Percentiles rank a stretch among this genome's conserved stretches.
These are phyloP conservation scores for Dendroctonus ponderosae DNA, from an alignment of 1,140 invertebrate genomes.

Conservation along the genomic window DNA sequence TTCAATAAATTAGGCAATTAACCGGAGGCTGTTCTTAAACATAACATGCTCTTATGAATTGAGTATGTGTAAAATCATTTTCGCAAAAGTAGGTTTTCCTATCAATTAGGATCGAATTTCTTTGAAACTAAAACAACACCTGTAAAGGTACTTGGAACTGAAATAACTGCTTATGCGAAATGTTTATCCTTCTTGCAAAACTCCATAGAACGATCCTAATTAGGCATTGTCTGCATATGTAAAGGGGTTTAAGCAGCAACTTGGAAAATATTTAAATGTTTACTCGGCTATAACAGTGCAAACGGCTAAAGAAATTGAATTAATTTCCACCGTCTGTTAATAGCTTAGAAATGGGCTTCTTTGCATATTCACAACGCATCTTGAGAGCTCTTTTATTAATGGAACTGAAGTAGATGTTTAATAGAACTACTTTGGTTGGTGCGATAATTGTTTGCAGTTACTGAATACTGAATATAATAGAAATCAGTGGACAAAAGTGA, in stretches of 20 bases:
- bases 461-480: no score
- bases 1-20: no score
- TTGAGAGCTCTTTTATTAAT: neutral
- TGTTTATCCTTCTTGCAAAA: slow-evolving; percentile 16
- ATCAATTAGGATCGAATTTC: no score
- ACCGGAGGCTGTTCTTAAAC: no score
- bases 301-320: neutral
- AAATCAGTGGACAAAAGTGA: no score
- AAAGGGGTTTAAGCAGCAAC: slow-evolving; percentile 9
- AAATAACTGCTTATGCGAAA: slow-evolving; percentile 15
- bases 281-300: neutral
- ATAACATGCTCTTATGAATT: no score
- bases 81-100: no score
- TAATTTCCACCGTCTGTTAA: slow-evolving; percentile 4
- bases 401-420: no score
- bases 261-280: slow-evolving; percentile 20
- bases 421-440: no score
- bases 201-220: slow-evolving; percentile 10
- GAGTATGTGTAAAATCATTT: no score
- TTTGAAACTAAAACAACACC: neutral
- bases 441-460: no score
- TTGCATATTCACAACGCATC: neutral
- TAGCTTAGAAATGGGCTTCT: neutral
- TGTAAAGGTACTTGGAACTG: slow-evolving; percentile 1
- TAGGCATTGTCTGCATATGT: slow-evolving; percentile 17